Base-by-base conservation (phyloP, 2,888 invertebrate species). In the Augochlorella aurata region DNA sequence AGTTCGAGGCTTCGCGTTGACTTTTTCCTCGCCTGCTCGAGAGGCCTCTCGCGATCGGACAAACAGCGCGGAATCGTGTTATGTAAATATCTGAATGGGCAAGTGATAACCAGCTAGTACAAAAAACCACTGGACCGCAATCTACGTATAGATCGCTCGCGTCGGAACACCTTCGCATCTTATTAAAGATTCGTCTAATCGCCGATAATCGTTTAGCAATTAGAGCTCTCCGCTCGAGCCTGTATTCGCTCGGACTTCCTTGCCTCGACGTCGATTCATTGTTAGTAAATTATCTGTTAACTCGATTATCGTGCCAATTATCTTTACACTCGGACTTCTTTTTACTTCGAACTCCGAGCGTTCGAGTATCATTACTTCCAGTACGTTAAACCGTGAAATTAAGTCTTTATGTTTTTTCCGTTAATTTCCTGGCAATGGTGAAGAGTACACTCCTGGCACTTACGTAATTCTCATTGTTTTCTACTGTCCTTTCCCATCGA, bases 11-110 rank as follows among this genome's bases (percentile, higher is more conserved):
- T 61, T 9, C 1, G 9, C 47, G 45, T 21, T 7, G 18, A 16
- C 16, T 49, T 8, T 5, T 63, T 63, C 38, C 5, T 49, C 24
- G 1, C 24, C 29, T 16, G 24, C 18, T 24, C 24, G 49, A 49
- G 21, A 29, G 49, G 49, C 24, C 16, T 67, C 18, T 24, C 29
- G 21, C 49, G 49, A 44, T 69, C 5, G 10, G n/a, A 7, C 29
- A 38, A 73, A 77, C 45, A 49, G 9, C 38, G 9, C 63, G 12
- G 63, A 75, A 75, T 50, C 58, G 50, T 10, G 49, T 79, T 76
- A 76, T 50, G 71, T 71, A 67, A 71, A 79, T 66, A 29, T 49
- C 49, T 18, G 45, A 66, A 45, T 58, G 21, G 50, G 9, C 49
- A 38, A 67, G 38, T 49, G 65, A 73, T 69, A 69, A 73, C 7